Evolutionary conservation across 2,888 invertebrate genomes (phyloP).

Genomic region (Drosophila macrospina): DNA sequence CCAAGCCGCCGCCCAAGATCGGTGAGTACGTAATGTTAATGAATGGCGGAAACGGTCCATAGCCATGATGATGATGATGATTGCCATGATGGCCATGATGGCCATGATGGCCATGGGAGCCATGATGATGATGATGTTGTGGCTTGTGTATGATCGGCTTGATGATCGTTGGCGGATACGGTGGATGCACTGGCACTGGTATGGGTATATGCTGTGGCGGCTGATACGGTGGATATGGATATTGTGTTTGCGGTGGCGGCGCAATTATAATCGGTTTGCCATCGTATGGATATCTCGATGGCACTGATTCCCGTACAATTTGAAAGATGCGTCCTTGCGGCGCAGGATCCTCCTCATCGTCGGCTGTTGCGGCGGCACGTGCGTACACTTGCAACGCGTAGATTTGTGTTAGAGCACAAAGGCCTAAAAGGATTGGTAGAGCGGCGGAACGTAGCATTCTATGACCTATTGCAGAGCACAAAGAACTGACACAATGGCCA

Average conservation of each 20-base stretch:
- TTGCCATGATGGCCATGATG: conserved; percentile 1
- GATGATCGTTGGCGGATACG: conserved; percentile 18
- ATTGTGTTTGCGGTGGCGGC: neutral
- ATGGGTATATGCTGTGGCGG: conserved; percentile 13
- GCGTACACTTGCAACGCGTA: conserved; percentile 11
- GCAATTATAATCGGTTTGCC: conserved; percentile 42
- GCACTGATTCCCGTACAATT: conserved; percentile 30
- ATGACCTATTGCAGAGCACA: conserved; percentile 3
- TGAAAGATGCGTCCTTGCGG: conserved; percentile 43
- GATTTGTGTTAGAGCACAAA: conserved; percentile 28
- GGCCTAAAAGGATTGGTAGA: conserved; percentile 20
- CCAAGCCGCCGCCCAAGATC: too few species aligned
- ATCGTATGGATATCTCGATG: conserved; percentile 20
- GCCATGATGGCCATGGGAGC: neutral
- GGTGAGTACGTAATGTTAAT: conserved; percentile 50
- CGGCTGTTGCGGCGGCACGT: neutral
- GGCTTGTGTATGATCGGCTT: conserved; percentile 27
- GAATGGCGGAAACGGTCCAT: conserved; percentile 19
- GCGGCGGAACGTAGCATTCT: conserved; percentile 33
- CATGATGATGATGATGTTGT: conserved; percentile 2
- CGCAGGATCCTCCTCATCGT: conserved; percentile 28
- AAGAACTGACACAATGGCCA: conserved; percentile 29
- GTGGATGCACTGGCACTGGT: conserved; percentile 22
- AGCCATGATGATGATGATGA: neutral
- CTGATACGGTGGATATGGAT: conserved; percentile 15